Evolutionary conservation across 30 jellyfish, hydroid and myxozoan species (phyloP).

Genomic region (Turritopsis rubra): DNA sequence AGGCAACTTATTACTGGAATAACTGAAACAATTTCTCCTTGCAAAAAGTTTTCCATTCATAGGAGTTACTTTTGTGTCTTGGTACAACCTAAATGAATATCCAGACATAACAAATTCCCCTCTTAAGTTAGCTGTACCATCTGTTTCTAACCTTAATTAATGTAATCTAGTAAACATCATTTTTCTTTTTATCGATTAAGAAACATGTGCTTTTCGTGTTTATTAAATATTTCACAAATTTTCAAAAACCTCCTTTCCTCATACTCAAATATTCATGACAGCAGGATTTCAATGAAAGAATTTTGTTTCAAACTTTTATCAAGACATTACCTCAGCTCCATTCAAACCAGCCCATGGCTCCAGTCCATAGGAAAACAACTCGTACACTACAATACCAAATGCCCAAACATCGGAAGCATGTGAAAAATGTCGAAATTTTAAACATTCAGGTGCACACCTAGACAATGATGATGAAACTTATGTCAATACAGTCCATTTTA

Average conservation of each 20-base stretch:
- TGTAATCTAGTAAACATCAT: background rate
- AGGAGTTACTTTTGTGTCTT: too few species aligned
- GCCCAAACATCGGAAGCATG: slow-evolving; percentile 99
- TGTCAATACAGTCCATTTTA: background rate
- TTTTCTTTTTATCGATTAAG: too few species aligned
- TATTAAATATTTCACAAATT: background rate
- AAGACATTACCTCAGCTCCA: slow-evolving; percentile 77
- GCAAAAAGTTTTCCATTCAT: too few species aligned
- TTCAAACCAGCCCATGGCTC: slow-evolving; percentile 98
- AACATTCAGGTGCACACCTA: slow-evolving; percentile 99
- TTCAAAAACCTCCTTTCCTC: background rate
- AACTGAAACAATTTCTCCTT: too few species aligned
- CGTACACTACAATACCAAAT: slow-evolving; percentile 76
- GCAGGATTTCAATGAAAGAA: background rate
- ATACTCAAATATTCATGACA: background rate
- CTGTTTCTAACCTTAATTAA: background rate
- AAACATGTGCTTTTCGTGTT: background rate
- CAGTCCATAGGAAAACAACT: slow-evolving; percentile 74
- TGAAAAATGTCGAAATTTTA: slow-evolving; percentile 70
- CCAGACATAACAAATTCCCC: too few species aligned
- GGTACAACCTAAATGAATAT: too few species aligned
- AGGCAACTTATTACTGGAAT: too few species aligned
- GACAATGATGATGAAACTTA: background rate
- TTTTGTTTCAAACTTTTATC: background rate
- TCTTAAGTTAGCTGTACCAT: background rate